Base-by-base conservation (phyloP, 2,888 invertebrate genomes). In the Marasmarcha lunaedactyla region DNA sequence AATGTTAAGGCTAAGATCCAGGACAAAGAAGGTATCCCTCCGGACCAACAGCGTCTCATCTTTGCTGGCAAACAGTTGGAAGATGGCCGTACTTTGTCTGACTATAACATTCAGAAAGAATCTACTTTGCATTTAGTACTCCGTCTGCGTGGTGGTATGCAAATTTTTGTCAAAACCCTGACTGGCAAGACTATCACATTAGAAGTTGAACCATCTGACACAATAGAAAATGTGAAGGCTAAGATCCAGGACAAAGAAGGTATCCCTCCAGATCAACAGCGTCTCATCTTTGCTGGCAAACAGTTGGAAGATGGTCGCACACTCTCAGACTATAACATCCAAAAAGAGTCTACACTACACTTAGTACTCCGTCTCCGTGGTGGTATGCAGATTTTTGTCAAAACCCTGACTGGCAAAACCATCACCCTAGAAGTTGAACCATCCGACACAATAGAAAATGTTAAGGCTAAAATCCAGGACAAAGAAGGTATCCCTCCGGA, bases 321-420 rank as follows among this genome's bases (percentile, higher is more conserved):
- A 3, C 20, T 20, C 7, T 20, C 20, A 5, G 20, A 20, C 20
- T 20, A 20, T 7, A 20, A 20, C 7, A 20, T 20, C 7, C 88
- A 89, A 62, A 89, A 20, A 20, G 20, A 20, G 7, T 20, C 20
- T 20, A 20, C 20, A 20, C 7, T 20, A 7, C 20, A 20, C 7
- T 20, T 20, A 20, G 20, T 20, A 7, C 7, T 20, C 4, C 3
- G 20, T 5, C 20, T 20, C 4, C 20, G 20, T 20, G 20, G 20
- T 5, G 20, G 20, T 20, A 20, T 20, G 20, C 20, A 20, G 20
- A 20, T 90, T 51, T 88, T 85, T 53, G 84, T 85, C 6, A 86
- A 85, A 54, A 86, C 86, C 1, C 54, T 86, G 12, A 86, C 85
- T 20, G 86, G 86, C 7, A 87, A 86, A 55, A 86, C 86, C 35